phyloP scores from a whole-genome alignment of 2,113 vertebrate species.

The Siniperca chuatsi region DNA sequence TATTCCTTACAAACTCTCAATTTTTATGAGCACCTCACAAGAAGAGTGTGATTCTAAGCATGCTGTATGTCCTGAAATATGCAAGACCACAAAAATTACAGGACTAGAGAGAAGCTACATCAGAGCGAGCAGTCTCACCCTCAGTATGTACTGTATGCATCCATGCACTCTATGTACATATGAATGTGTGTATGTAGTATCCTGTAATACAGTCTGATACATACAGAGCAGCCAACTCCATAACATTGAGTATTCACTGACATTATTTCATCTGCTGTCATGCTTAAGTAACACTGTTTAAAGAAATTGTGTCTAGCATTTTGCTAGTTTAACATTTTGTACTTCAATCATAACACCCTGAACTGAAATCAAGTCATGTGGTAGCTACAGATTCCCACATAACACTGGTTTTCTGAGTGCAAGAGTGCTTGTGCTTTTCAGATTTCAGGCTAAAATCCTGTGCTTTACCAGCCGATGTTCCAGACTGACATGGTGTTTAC shows the following conservation, averaged over 20 bases:
- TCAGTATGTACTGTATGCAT: neutral
- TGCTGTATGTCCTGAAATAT: neutral
- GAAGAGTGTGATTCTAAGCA: neutral
- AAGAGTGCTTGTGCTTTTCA: neutral
- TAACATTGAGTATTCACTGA: neutral
- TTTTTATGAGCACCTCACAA: conserved; percentile 1
- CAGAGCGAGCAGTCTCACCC: neutral
- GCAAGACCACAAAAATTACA: neutral
- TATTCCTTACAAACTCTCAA: neutral
- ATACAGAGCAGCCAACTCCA: neutral
- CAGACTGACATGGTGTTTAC: neutral
- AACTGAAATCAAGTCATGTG: conserved; percentile 6
- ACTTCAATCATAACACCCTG: neutral
- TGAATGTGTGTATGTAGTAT: neutral
- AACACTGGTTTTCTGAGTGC: neutral
- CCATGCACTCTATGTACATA: neutral
- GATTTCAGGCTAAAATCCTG: neutral
- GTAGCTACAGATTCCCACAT: neutral
- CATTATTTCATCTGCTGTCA: neutral
- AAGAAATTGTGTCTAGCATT: neutral
- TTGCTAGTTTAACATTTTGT: neutral
- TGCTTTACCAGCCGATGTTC: neutral
- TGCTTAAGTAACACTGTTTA: neutral
- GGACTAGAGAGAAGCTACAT: neutral
- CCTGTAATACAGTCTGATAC: neutral